Conservation (phyloP, 2,888 invertebrate species). For the Netelia virgata region DNA sequence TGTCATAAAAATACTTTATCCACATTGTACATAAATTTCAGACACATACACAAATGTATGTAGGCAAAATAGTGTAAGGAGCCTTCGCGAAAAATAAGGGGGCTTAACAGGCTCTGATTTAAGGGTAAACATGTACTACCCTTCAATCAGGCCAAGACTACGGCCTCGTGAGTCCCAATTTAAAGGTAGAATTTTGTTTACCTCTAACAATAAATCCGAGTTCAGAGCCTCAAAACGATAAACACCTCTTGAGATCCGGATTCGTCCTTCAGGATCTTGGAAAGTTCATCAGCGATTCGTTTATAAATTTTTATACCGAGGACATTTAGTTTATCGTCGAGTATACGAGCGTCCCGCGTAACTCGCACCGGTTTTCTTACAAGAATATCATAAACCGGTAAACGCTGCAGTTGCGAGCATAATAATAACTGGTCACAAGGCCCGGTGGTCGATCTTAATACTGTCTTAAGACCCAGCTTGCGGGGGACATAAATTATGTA, state of each 20-base stretch:
- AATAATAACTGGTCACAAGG: conserved; percentile 73
- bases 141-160: too few species aligned
- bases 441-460: conserved; percentile 83
- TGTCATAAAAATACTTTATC: background rate
- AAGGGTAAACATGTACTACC: too few species aligned
- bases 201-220: too few species aligned
- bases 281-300: background rate
- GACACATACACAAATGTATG: background rate
- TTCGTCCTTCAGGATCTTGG: background rate
- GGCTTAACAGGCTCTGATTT: too few species aligned
- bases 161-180: too few species aligned
- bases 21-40: background rate
- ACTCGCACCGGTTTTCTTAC: background rate
- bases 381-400: conserved; percentile 37
- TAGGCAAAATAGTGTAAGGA: too few species aligned
- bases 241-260: background rate
- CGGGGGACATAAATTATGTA: conserved; percentile 85
- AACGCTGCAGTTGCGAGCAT: conserved; percentile 53
- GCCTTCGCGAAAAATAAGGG: too few species aligned
- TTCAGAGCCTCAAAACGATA: too few species aligned
- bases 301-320: background rate
- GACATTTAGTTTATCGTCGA: background rate
- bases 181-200: too few species aligned
- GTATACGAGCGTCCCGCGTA: background rate
- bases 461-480: conserved; percentile 83